Evolutionary conservation across 2,888 invertebrate species (phyloP).

Genomic region (Chesias legatella): DNA sequence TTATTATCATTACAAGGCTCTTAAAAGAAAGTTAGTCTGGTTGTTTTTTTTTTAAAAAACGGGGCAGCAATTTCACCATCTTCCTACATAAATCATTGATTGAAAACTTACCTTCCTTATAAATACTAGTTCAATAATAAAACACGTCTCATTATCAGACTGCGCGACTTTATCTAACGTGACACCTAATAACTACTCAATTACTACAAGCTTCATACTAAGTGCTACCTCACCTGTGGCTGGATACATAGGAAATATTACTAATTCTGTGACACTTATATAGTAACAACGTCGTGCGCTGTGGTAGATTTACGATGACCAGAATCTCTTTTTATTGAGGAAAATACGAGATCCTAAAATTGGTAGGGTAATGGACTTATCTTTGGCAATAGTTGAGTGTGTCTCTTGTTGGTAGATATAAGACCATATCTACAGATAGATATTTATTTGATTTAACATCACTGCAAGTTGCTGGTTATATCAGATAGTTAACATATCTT

Average conservation of each 20-base stretch:
- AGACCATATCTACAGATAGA: too few species aligned
- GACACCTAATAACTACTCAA: conserved; percentile 42
- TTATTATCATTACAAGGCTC: too few species aligned
- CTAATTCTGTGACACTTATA: neutral
- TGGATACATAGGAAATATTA: neutral
- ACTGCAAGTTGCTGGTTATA: too few species aligned
- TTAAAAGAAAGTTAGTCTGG: too few species aligned
- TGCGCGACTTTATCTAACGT: conserved; percentile 47
- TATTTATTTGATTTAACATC: too few species aligned
- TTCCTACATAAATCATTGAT: too few species aligned
- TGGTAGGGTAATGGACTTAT: neutral
- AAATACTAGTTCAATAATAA: conserved; percentile 8
- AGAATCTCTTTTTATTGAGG: conserved; percentile 19
- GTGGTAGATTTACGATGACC: conserved; percentile 15
- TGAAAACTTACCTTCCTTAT: too few species aligned
- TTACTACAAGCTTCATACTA: conserved; percentile 21
- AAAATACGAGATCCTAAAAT: conserved; percentile 6
- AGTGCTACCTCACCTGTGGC: conserved; percentile 8
- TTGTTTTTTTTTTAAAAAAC: too few species aligned
- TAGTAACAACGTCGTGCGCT: conserved; percentile 22
- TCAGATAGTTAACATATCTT: too few species aligned
- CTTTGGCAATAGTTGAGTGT: neutral
- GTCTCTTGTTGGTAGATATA: too few species aligned
- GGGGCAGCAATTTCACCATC: too few species aligned
- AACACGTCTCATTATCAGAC: conserved; percentile 8